phyloP scores from a whole-genome alignment of 2,888 invertebrate genomes.

The Elysia crispata region DNA sequence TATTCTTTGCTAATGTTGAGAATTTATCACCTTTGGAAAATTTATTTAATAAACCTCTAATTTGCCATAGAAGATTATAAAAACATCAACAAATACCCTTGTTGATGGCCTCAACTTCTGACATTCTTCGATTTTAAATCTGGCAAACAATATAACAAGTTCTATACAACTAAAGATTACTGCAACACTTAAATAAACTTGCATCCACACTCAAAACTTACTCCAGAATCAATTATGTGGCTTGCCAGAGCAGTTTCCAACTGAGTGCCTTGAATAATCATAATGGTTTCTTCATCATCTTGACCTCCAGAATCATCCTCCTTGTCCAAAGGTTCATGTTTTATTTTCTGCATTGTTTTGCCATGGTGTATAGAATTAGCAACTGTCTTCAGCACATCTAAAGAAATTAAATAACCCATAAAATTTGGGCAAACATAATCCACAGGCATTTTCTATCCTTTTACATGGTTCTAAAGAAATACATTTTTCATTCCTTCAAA shows the following conservation, averaged over 20 bases:
- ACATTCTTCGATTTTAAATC: too few species aligned
- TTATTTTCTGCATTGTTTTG: conserved; percentile 35
- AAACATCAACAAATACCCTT: background rate
- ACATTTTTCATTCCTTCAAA: too few species aligned
- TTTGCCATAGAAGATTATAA: background rate
- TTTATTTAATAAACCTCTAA: too few species aligned
- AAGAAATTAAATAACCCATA: too few species aligned
- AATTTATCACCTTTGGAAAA: too few species aligned
- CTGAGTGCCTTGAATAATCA: conserved; percentile 70
- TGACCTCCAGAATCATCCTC: conserved; percentile 50
- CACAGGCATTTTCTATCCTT: too few species aligned
- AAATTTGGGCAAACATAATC: too few species aligned
- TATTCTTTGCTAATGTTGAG: too few species aligned
- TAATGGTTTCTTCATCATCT: conserved; percentile 65
- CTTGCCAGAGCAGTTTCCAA: conserved; percentile 49
- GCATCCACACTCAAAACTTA: conserved; percentile 20
- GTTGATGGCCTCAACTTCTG: background rate
- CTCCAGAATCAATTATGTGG: conserved; percentile 40
- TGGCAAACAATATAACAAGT: too few species aligned
- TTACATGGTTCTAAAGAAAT: too few species aligned
- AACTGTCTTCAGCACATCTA: background rate
- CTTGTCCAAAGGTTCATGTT: conserved; percentile 36
- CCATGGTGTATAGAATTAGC: background rate
- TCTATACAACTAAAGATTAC: too few species aligned
- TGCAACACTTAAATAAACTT: too few species aligned